Base-by-base conservation (phyloP, 1,140 invertebrate species). In the Gonioctena quinquepunctata region DNA sequence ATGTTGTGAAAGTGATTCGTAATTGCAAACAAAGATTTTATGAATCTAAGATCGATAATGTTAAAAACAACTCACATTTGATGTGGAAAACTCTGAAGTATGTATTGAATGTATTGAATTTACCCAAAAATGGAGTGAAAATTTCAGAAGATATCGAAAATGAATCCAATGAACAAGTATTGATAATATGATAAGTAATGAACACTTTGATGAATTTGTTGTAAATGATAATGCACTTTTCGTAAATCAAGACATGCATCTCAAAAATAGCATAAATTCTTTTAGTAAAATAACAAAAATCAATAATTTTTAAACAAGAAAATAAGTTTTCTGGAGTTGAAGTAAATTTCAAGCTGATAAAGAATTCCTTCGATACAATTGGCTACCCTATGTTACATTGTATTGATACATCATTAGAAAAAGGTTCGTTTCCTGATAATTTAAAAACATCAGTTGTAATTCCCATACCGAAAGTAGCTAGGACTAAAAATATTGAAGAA, bases 251-350 rank as follows among this genome's bases (percentile, higher is more conserved):
- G 33, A 42, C 33, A 42, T 6, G 33, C 33, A 42, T 42, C 33
- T 42, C n/a, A n/a, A n/a, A 7, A 42, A 42, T 42, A n/a, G 33
- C 33, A 42, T 42, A 42, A 42, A 42, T 42, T 42, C 76, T 66
- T n/a, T n/a, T n/a, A n/a, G n/a, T n/a, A n/a, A n/a, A n/a, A n/a
- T n/a, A n/a, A n/a, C n/a, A n/a, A n/a, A 72, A 76, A 76, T 68
- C 75, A 73, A 72, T 54, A 13, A 54, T 54, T 54, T 54, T 54
- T 54, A 19, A 54, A 54, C 50, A 54, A 19, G 8, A 54, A 54
- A 54, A 54, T 54, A 54, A 54, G 18, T 54, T 54, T 16, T 54
- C 50, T 8, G 18, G 6, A 8, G 18, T 8, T 54, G 18, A 54
- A 54, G 18, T 8, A 54, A n/a, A n/a, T n/a, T n/a, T n/a, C n/a